phyloP scores from a whole-genome alignment of 2,797 vertebrate genomes.

The Discoglossus pictus region DNA sequence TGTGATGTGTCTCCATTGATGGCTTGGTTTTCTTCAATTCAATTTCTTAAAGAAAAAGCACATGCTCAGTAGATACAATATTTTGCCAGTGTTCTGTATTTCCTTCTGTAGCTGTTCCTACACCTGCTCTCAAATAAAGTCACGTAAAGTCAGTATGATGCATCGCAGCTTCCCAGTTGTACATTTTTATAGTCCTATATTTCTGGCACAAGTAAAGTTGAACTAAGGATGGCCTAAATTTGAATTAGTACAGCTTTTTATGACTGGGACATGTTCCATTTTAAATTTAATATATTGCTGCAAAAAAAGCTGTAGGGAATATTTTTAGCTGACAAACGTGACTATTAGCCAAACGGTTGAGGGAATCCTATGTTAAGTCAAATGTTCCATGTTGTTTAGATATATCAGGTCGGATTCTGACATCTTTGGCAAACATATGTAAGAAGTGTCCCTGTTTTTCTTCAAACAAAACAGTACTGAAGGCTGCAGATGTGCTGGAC shows the following conservation, averaged over 20 bases:
- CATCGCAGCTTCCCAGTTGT: conserved; percentile 12
- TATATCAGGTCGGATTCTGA: no score
- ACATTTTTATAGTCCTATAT: conserved; percentile 5
- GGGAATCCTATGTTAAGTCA: no score
- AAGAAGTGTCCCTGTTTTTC: no score
- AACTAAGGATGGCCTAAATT: conserved; percentile 6
- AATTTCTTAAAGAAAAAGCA: background rate
- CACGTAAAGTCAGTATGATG: conserved; percentile 11
- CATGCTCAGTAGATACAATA: background rate
- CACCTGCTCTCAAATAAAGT: conserved; percentile 32
- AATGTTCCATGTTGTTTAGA: no score
- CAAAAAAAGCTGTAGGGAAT: conserved; percentile 8
- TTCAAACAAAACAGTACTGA: no score
- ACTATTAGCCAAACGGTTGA: no score
- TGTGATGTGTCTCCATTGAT: no score
- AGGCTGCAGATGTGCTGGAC: no score
- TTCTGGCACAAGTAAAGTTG: conserved; percentile 21
- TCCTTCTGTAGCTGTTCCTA: conserved; percentile 8
- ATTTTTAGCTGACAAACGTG: background rate
- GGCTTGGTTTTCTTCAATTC: no score
- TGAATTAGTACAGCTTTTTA: conserved; percentile 12
- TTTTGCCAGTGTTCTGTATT: background rate
- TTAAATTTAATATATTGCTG: conserved; percentile 9
- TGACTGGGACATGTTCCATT: conserved; percentile 28
- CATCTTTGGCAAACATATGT: no score